A percentile compares a stretch with the other conserved stretches of the same genome.
Conservation (phyloP, 92 coral and sea anemone species). For the Heliopora coerulea region DNA sequence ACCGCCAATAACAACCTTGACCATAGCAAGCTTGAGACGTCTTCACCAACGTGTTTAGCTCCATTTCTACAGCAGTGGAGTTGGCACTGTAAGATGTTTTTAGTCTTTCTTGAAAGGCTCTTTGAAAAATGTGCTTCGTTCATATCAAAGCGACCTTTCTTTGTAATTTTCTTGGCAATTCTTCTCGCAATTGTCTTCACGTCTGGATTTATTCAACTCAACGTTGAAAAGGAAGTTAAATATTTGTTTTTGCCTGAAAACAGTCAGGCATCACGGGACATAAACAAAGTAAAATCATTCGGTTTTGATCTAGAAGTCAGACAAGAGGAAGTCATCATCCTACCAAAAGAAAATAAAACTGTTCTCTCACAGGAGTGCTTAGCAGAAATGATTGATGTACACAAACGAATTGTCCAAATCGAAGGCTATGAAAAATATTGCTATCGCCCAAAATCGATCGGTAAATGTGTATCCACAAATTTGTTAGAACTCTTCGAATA, state of each 20-base stretch:
- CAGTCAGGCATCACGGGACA: slow-evolving; percentile 18
- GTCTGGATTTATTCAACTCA: slow-evolving; percentile 1
- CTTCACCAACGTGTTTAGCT: no score
- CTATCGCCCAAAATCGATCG: not conserved
- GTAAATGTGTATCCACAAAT: not conserved
- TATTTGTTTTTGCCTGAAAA: slow-evolving; percentile 20
- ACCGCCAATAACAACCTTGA: no score
- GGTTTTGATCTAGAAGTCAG: slow-evolving; percentile 29
- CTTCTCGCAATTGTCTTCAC: slow-evolving; percentile 9
- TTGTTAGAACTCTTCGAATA: slow-evolving; percentile 7
- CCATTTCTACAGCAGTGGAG: not conserved
- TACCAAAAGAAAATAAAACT: not conserved
- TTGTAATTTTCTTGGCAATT: not conserved
- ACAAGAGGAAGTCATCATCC: slow-evolving; percentile 10
- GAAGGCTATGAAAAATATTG: not conserved
- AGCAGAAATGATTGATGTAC: slow-evolving; percentile 25
- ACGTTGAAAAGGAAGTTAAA: slow-evolving; percentile 4
- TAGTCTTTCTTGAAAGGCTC: not conserved
- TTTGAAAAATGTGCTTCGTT: slow-evolving; percentile 11
- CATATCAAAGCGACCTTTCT: slow-evolving; percentile 2
- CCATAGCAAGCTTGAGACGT: no score
- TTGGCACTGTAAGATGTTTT: not conserved
- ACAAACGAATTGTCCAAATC: not conserved
- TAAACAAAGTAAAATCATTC: not conserved
- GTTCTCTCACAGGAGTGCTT: slow-evolving; percentile 14